Base-by-base conservation (phyloP, 2,888 invertebrate species). In the Caenorhabditis sp. region DNA sequence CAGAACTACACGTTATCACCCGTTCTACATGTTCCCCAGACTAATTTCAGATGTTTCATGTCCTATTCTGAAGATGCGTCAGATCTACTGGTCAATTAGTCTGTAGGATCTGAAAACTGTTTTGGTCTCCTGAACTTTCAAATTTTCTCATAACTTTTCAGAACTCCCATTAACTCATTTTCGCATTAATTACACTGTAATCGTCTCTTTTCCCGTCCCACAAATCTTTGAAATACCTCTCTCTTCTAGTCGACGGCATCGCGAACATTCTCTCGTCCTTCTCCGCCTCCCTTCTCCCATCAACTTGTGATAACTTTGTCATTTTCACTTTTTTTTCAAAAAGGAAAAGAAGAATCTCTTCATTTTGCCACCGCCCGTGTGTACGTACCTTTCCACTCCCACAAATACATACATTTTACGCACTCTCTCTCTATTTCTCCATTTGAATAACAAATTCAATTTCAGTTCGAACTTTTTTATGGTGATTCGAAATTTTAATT, bases 301-400 rank as follows among this genome's bases (percentile, higher is more conserved):
- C 68, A 51, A 76, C 76, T 76, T 76, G 66, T 76, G 76, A 76
- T 76, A 76, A 76, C 76, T 68, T 76, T 76, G 66, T 66, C 75
- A 75, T 76, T 76, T 76, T 66, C 75, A 75, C 75, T 76, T 76
- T 76, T 76, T 74, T 49, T 28, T 26, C 2, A n/a, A 19, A 19
- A 6, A 16, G 12, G 47, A 12, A 10, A 19, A 44, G n/a, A 14
- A 51, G 38, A 35, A n/a, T n/a, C 26, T 56, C 66, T 51, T 31
- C 22, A 63, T 49, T 22, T 22, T 63, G n/a, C 14, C 41, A 41
- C 26, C 31, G 35, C 49, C 38, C 41, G 19, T 61, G 59, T n/a
- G n/a, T 19, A 49, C 10, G 49, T 49, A 49, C 49, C n/a, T 22
- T 19, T 49, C 49, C 38, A 38, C 38, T 38, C 38, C 38, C 12